Evolutionary conservation across 2,888 invertebrate species (phyloP).

Genomic region (Acholoe squamosa): DNA sequence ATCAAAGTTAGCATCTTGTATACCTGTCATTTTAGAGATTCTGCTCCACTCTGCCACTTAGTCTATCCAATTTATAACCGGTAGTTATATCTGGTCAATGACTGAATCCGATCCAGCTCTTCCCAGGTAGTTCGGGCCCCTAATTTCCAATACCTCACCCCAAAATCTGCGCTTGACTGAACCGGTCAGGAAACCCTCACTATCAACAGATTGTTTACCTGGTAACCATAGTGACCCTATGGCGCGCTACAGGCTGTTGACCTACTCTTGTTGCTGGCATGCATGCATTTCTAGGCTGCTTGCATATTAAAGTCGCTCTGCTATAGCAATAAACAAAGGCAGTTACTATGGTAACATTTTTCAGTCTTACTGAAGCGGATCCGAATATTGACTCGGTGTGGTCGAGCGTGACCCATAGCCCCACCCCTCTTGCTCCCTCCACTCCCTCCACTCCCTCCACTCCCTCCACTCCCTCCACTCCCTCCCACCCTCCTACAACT

Average conservation of each 20-base stretch:
- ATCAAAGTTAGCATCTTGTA: too few relatives aligned
- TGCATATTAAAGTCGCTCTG: slow-evolving; percentile 28
- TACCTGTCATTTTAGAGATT: too few relatives aligned
- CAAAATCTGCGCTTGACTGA: background rate
- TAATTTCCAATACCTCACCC: slow-evolving; percentile 19
- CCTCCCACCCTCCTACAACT: background rate
- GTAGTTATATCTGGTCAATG: too few relatives aligned
- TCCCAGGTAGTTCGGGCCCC: background rate
- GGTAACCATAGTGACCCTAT: background rate
- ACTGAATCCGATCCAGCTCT: too few relatives aligned
- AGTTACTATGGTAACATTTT: slow-evolving; percentile 29
- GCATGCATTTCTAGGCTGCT: slow-evolving; percentile 18
- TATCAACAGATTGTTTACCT: slow-evolving; percentile 36
- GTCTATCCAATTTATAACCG: too few relatives aligned
- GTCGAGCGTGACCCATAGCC: background rate
- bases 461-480: background rate
- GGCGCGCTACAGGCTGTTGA: slow-evolving; percentile 11
- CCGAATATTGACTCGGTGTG: slow-evolving; percentile 1
- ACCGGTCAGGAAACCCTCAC: background rate
- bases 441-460: background rate
- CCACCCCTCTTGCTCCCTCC: background rate
- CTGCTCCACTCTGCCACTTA: too few relatives aligned
- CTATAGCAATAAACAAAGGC: background rate
- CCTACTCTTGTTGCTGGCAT: background rate
- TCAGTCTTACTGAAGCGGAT: background rate